Evolutionary conservation across 2,797 vertebrate species (phyloP), one percentile per base, ranked within the genome.

Genomic region (Botia almorhae): DNA sequence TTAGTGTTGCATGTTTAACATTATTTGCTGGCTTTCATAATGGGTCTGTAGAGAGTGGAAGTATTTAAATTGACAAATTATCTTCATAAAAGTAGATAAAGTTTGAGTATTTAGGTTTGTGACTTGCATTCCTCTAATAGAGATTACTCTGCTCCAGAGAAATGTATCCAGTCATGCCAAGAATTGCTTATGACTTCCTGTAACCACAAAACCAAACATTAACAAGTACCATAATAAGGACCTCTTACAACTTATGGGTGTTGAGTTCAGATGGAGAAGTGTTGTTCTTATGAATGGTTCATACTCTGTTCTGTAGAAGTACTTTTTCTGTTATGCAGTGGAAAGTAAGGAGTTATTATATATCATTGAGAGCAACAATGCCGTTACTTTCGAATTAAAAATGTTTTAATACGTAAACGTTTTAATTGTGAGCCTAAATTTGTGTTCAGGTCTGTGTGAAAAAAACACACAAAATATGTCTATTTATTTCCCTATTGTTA

Each of bases 341-440:
- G 29, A 46, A 17, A 56, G 26, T 60, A 13, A 13, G 39, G 58
- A 51, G 36, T 23, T 19, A 76, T 50, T 7, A 19, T 68, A 46
- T 56, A 48, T 63, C 39, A 7, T 7, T 67, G 26, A 51, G 16
- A 39, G 33, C 50, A 53, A 53, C 50, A 53, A 14, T 53, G 8
- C 50, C 29, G 1, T 76, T 26, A 17, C 36, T n/a, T 80, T 81
- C 76, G 29, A 63, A 81, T 81, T 69, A 84, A 78, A 78, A 51
- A 2, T 60, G 21, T 78, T 19, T 51, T 17, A 14, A 33, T 69
- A 23, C 0, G 10, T 6, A 2, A 43, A 23, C 7, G 39, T 43
- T 43, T 7, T 43, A 7, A 10, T 43, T 43, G 3, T 10, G 39
- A 43, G 39, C 39, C 0, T 43, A 43, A 43, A 43, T 43, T 43